Percentiles rank a stretch among this genome's conserved stretches.
Evolutionary conservation across 2,888 invertebrate species (phyloP).

Genomic region (Catocala nupta): DNA sequence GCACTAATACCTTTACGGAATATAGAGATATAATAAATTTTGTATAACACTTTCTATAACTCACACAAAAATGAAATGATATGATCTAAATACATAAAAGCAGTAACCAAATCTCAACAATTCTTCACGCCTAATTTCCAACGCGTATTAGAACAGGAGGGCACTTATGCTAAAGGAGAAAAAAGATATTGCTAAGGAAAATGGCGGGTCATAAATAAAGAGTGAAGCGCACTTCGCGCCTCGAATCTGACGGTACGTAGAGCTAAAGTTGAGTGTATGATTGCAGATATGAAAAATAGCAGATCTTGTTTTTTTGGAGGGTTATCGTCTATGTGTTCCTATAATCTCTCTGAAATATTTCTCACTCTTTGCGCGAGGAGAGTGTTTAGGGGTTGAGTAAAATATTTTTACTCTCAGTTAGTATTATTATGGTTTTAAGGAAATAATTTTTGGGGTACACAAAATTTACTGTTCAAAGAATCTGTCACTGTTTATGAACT

Average conservation of each 20-base stretch:
- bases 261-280: constrained; percentile 50
- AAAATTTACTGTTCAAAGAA: too few species aligned
- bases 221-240: constrained; percentile 65
- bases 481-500: too few species aligned
- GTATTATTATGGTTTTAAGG: too few species aligned
- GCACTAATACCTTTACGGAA: too few species aligned
- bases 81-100: constrained; percentile 21
- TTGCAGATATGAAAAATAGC: constrained; percentile 50
- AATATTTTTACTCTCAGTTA: neutral
- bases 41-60: neutral
- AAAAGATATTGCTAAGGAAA: constrained; percentile 73
- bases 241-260: constrained; percentile 49
- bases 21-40: neutral
- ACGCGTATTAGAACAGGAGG: constrained; percentile 51
- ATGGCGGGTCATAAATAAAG: constrained; percentile 76
- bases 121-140: constrained; percentile 64
- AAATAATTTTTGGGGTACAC: too few species aligned
- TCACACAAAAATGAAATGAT: neutral
- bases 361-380: neutral
- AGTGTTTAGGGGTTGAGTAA: neutral
- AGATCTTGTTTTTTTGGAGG: constrained; percentile 35
- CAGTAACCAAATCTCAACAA: constrained; percentile 58
- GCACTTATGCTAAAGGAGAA: constrained; percentile 53
- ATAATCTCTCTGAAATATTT: constrained; percentile 21
- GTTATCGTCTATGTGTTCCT: constrained; percentile 23